phyloP scores from a whole-genome alignment of 1,140 invertebrate species.

The Aphidius ervi region DNA sequence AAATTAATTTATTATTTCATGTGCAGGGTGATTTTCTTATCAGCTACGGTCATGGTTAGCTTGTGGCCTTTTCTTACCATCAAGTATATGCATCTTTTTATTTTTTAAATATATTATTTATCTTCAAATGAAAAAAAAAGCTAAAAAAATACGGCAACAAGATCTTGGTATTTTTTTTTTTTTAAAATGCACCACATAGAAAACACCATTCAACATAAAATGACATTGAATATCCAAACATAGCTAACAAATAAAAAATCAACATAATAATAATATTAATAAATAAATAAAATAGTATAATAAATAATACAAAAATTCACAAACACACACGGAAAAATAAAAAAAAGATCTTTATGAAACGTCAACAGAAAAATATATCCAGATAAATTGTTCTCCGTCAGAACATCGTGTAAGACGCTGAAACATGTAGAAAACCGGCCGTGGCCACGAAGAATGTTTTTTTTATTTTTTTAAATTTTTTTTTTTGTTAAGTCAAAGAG shows the following conservation, averaged over 20 bases:
- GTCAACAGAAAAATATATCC: too few relatives aligned
- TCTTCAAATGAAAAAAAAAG: background rate
- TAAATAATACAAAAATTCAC: too few relatives aligned
- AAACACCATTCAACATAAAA: too few relatives aligned
- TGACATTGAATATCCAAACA: too few relatives aligned
- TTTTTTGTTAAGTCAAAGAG: background rate
- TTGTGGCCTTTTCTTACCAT: constrained; percentile 3
- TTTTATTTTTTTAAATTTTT: background rate
- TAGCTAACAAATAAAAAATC: too few relatives aligned
- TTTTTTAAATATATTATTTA: background rate
- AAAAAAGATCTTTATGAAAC: too few relatives aligned
- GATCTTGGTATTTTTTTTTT: too few relatives aligned
- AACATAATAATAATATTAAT: too few relatives aligned
- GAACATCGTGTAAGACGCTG: background rate
- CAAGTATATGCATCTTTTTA: background rate
- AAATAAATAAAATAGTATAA: too few relatives aligned
- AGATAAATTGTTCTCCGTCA: constrained; percentile 4
- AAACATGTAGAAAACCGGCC: background rate
- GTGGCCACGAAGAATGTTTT: constrained; percentile 2
- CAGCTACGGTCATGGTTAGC: constrained; percentile 9
- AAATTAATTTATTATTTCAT: constrained; percentile 1
- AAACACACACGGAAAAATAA: too few relatives aligned
- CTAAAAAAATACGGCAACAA: too few relatives aligned
- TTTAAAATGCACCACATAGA: too few relatives aligned
- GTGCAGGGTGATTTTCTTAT: constrained; percentile 6